Conservation (phyloP, 30 jellyfish, hydroid and myxozoan genomes). For the Cassiopea andromeda region DNA sequence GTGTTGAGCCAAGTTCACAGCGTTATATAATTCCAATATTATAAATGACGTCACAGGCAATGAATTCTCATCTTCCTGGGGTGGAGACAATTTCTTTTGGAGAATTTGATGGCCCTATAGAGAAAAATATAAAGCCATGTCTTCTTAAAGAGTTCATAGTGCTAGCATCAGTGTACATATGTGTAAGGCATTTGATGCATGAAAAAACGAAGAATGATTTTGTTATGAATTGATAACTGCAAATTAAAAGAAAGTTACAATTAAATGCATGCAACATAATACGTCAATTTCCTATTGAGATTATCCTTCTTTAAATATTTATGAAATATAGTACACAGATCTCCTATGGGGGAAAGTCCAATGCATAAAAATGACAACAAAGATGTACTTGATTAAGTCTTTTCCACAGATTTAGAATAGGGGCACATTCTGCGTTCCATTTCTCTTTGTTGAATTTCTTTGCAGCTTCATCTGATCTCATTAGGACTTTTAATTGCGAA, state of each 20-base stretch:
- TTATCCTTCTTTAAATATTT: too few species aligned
- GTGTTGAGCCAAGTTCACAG: constrained; percentile 84
- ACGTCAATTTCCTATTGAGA: too few species aligned
- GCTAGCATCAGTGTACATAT: too few species aligned
- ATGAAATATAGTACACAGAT: too few species aligned
- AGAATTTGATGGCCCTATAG: constrained; percentile 82
- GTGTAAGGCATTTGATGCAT: too few species aligned
- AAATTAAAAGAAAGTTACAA: too few species aligned
- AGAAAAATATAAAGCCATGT: background rate
- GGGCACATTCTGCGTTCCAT: constrained; percentile 97
- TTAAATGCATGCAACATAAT: too few species aligned
- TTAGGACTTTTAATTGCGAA: constrained; percentile 76
- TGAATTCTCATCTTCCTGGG: constrained; percentile 75
- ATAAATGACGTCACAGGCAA: constrained; percentile 88
- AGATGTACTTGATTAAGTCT: constrained; percentile 84
- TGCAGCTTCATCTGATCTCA: constrained; percentile 91
- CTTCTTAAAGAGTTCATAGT: too few species aligned
- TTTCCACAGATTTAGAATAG: constrained; percentile 92
- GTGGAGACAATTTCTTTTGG: constrained; percentile 73
- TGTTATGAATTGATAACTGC: too few species aligned
- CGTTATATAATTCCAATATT: constrained; percentile 79
- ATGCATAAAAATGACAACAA: too few species aligned
- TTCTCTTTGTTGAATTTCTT: constrained; percentile 92
- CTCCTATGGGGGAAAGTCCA: too few species aligned
- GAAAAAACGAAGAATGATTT: too few species aligned